Conservation (phyloP, 35 echinoderm and acorn worm genomes). For the Nesometra sesokonis region DNA sequence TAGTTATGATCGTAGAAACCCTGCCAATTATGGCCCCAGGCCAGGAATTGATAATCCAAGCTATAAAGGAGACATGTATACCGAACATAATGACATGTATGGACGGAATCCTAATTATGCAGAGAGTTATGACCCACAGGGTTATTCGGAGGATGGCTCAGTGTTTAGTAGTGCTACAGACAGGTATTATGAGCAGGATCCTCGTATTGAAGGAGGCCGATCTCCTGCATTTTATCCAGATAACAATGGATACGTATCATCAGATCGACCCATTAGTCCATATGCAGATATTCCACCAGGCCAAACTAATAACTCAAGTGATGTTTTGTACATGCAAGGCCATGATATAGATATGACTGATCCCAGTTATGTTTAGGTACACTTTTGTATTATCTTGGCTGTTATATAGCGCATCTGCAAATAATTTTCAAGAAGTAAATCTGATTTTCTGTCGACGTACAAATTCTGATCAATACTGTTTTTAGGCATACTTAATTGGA, state of each 20-base stretch:
- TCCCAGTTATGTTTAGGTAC: not conserved
- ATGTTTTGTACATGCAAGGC: not conserved
- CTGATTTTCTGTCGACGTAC: no score
- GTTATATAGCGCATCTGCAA: no score
- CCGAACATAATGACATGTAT: not conserved
- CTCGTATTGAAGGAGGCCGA: not conserved
- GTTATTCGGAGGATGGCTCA: not conserved
- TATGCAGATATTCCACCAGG: not conserved
- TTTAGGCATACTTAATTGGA: no score
- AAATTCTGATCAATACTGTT: no score
- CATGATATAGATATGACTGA: not conserved
- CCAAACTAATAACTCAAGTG: not conserved
- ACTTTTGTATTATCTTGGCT: no score
- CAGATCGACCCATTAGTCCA: not conserved
- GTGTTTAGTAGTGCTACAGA: not conserved
- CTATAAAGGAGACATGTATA: not conserved
- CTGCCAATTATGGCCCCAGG: not conserved
- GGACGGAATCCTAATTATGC: not conserved
- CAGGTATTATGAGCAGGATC: not conserved
- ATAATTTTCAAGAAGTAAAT: no score
- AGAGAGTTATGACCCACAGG: not conserved
- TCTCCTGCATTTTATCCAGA: not conserved
- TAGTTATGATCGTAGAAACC: not conserved
- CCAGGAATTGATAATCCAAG: not conserved
- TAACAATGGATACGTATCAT: not conserved